Conservation (phyloP, 1,140 invertebrate species). For the Drosophila pandora region DNA sequence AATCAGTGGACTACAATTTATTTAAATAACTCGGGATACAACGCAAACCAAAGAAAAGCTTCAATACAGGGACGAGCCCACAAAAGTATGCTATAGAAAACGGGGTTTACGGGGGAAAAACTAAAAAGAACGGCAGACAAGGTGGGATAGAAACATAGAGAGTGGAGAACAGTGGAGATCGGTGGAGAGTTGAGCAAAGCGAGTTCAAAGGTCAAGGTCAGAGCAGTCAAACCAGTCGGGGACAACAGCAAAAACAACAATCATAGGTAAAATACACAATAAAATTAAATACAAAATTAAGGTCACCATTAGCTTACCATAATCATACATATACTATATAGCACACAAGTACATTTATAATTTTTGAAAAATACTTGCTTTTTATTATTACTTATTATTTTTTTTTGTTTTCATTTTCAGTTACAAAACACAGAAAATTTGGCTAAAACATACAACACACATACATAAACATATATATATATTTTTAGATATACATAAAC, state of each 20-base stretch:
- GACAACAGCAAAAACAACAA: slow-evolving; percentile 52
- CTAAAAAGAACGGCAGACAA: slow-evolving; percentile 25
- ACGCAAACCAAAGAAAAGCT: slow-evolving; percentile 36
- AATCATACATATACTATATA: slow-evolving; percentile 24
- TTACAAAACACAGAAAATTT: slow-evolving; percentile 79
- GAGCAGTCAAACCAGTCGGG: slow-evolving; percentile 33
- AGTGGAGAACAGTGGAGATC: slow-evolving; percentile 18
- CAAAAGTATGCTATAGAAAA: slow-evolving; percentile 42
- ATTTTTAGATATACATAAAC: slow-evolving; percentile 59
- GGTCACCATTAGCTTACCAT: slow-evolving; percentile 57
- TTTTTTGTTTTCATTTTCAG: slow-evolving; percentile 48
- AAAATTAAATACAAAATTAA: slow-evolving; percentile 35
- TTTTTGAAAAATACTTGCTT: slow-evolving; percentile 66
- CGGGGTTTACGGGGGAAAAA: slow-evolving; percentile 6
- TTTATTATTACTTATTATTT: slow-evolving; percentile 32
- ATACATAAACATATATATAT: slow-evolving; percentile 66
- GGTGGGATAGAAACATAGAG: slow-evolving; percentile 31
- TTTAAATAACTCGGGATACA: slow-evolving; percentile 11
- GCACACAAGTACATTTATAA: slow-evolving; percentile 55
- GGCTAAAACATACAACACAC: slow-evolving; percentile 78
- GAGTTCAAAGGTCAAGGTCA: slow-evolving; percentile 54
- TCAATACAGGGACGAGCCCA: slow-evolving; percentile 15
- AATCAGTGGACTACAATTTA: slow-evolving; percentile 42
- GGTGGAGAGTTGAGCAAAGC: slow-evolving; percentile 46
- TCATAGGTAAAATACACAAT: slow-evolving; percentile 30